Evolutionary conservation across 1,140 invertebrate species (phyloP), one percentile per base, ranked within the genome.

Genomic region (Epicauta chinensis): DNA sequence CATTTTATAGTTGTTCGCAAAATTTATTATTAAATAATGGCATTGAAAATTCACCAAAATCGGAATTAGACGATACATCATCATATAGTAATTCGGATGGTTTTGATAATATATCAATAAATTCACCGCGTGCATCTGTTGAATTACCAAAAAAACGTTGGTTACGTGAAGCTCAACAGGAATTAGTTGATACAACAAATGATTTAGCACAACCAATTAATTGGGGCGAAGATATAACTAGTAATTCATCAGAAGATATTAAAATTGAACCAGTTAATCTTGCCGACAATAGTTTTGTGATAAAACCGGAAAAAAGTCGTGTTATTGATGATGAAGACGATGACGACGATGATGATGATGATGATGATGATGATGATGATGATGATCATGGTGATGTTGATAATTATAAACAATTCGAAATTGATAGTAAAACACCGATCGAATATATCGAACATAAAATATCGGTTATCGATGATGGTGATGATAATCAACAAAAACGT

Each of bases 61-160:
- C 60, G 2, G 60, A 62, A 34, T 10, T 54, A 2, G 60, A 62
- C 3, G 60, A 64, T 32, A 55, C 56, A 40, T 56, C 50, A 14
- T 54, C 57, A 35, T 59, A 36, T 42, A 55, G 53, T 41, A 59
- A 45, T 36, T 53, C 53, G 1, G 58, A 55, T 16, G 45, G 51
- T 43, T 64, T 54, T 15, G 32, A 32, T 16, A 29, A 23, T 12
- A 16, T 16, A 11, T 38, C 52, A 10, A 46, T 12, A 41, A 34
- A 6, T 41, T 35, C 46, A 12, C 23, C 37, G 14, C 34, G 46
- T 45, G 53, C 35, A 38, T 55, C 51, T 7, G 43, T 39, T 51
- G 64, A 79, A 47, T 73, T 81, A 51, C 79, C 80, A 14, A 82
- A 82, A 62, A 81, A 81, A 58, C 70, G 79, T n/a, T 82, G 81